A percentile compares a stretch with the other conserved stretches of the same genome.
These are phyloP conservation scores for Mustelus asterias DNA, from an alignment of 2,113 vertebrate genomes.

Conservation along the genomic window DNA sequence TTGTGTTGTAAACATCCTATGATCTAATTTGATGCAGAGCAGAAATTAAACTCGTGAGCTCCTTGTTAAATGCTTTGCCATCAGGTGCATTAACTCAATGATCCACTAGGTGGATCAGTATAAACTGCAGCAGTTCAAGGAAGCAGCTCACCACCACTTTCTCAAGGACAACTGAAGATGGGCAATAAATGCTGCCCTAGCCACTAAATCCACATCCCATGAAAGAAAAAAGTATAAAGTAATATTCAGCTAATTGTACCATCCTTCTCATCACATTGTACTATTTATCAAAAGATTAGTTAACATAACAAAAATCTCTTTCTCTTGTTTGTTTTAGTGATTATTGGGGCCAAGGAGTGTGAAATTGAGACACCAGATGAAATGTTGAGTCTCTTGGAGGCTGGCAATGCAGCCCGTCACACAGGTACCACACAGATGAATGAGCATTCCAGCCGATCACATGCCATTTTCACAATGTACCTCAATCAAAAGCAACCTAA, in stretches of 20 bases:
- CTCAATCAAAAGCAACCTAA: constrained; percentile 54
- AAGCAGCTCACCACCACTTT: too few species aligned
- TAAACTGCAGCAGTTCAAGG: too few species aligned
- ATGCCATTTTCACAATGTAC: constrained; percentile 75
- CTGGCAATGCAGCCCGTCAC: constrained; percentile 69
- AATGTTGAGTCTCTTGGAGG: constrained; percentile 67
- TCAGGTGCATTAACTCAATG: neutral
- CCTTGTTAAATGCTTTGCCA: too few species aligned
- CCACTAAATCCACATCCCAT: too few species aligned
- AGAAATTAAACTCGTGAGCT: neutral
- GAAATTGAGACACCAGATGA: constrained; percentile 68
- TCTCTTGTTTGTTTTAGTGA: constrained; percentile 61
- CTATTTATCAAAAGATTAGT: neutral
- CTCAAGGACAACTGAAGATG: too few species aligned
- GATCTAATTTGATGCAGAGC: neutral
- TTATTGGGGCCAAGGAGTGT: constrained; percentile 75
- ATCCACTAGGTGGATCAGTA: neutral
- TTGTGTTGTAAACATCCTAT: neutral
- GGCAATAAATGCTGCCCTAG: too few species aligned
- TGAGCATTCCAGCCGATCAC: constrained; percentile 78
- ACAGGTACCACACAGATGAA: constrained; percentile 74
- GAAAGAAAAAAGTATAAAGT: neutral
- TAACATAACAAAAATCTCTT: neutral
- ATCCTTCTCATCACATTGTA: neutral
- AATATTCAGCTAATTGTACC: neutral